Base-by-base conservation (phyloP, 2,888 invertebrate genomes). In the Pristionchus fissidentatus region DNA sequence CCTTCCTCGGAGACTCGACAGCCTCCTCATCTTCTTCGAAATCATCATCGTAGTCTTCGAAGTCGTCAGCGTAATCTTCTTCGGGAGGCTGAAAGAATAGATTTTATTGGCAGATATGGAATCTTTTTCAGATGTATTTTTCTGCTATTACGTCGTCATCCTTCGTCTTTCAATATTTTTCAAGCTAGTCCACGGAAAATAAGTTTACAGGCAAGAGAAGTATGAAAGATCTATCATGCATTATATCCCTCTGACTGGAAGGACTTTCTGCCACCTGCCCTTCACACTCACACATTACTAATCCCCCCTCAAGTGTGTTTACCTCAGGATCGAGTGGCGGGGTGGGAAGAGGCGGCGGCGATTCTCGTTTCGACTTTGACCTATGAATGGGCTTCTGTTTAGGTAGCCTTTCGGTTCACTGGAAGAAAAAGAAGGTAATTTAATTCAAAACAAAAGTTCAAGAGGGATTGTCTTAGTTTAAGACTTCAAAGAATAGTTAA, bases 11-110 rank as follows among this genome's bases (percentile, higher is more conserved):
- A 10, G 75, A n/a, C 77, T 15, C 43, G 13, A 38, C 80, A 35
- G 3, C 43, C 8, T 70, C 82, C 0, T 5, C 82, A 8, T 82
- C 82, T 1, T 46, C 66, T 43, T 82, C 82, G 52, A 82, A 82
- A 19, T 82, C 82, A 1, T 82, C 82, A 4, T 70, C 52, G 70
- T 82, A 82, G 70, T 82, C 82, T n/a, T 82, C 82, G 70, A 82
- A 82, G 52, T 82, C 82, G 35, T 82, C 82, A 8, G 70, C 49
- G 52, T 82, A 82, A 13, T 82, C 82, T 1, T 80, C 43, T 22
- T 66, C 66, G 15, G 66, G 60, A 8, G 60, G 66, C 66, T 66
- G 38, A 38, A 66, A 66, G 3, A 32, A n/a, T n/a, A n/a, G n/a
- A 8, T 49, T 43, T 22, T 26, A 26, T n/a, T 22, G 19, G n/a